phyloP scores from a whole-genome alignment of 2,113 vertebrate species.

The Cottus gobio region DNA sequence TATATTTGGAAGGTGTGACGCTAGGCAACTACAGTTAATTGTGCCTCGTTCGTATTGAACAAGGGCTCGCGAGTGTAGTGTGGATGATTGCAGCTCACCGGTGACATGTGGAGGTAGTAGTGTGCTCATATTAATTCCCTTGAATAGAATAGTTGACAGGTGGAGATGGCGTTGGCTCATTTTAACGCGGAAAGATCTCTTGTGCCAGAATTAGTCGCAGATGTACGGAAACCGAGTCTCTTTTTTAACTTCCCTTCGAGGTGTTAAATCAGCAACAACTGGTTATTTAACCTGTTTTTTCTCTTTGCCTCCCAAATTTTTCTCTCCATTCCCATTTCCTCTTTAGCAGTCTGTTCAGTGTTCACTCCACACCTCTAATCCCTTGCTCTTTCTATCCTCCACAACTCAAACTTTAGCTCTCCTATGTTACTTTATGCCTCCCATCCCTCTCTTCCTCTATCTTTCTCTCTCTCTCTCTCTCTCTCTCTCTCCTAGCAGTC shows the following conservation, averaged over 20 bases:
- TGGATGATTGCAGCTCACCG: neutral
- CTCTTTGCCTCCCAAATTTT: neutral
- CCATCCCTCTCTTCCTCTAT: conserved; percentile 48
- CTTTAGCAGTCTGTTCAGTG: conserved; percentile 35
- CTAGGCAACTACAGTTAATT: neutral
- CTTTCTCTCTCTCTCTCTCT: conserved; percentile 50
- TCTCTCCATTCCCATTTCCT: conserved; percentile 8
- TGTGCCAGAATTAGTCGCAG: no score
- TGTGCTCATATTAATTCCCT: neutral
- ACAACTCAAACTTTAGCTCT: conserved; percentile 46
- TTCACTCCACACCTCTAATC: conserved; percentile 44
- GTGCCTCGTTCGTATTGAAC: neutral
- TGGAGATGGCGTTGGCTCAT: neutral
- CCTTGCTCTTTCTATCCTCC: conserved; percentile 45
- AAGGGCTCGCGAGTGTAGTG: neutral
- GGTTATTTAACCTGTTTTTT: conserved; percentile 27
- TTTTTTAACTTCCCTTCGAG: conserved; percentile 19
- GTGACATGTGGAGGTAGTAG: neutral
- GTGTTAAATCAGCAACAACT: conserved; percentile 27
- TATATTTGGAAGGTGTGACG: conserved; percentile 4
- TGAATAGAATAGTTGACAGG: neutral
- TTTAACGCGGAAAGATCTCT: neutral
- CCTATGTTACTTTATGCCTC: conserved; percentile 43
- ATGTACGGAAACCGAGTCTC: neutral
- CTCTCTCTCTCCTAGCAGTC: conserved; percentile 49